Evolutionary conservation across 2,113 vertebrate species (phyloP), one percentile per base, ranked within the genome.

Genomic region (Coreoperca whiteheadi): DNA sequence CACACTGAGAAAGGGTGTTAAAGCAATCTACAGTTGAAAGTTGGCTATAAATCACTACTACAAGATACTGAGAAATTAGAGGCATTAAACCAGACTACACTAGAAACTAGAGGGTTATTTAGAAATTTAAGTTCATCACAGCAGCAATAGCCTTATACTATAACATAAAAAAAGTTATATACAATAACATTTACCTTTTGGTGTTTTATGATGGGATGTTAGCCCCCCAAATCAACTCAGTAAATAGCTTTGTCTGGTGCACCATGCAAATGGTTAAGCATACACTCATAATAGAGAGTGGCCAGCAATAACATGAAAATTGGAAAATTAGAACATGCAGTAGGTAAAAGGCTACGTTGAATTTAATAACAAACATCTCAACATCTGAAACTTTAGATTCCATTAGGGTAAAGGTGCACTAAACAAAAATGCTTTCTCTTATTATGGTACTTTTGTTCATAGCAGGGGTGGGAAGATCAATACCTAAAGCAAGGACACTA

Each of bases 1-100:
- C 54, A 72, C 65, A 39, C 43, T 46, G 18, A 65, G 12, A 37
- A 67, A 37, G 20, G 16, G 53, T 63, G 56, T 74, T 70, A 39
- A 54, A 39, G 2, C 0, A 53, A 74, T 46, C 63, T n/a, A 69
- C 43, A 43, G 41, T 16, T n/a, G 25, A 61, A 67, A 60, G 28
- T 51, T 43, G 20, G 48, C 67, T 69, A 43, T 20, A 46, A 32
- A 43, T 51, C 50, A 41, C 6, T 2, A 30, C 15, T 65, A 23
- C 20, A 34, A 25, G 20, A 32, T 4, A n/a, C 16, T 46, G 25
- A 65, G 16, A 39, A 28, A 37, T 25, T 18, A 56, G 53, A 25
- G 2, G 34, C 48, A 53, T 69, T 53, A 34, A 2, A 34, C 30
- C 39, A 2, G 21, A 43, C 37, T 4, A 43, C 23, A 56, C 5